Evolutionary conservation across 1,140 invertebrate species (phyloP).

Genomic region (Diabrotica undecimpunctata): DNA sequence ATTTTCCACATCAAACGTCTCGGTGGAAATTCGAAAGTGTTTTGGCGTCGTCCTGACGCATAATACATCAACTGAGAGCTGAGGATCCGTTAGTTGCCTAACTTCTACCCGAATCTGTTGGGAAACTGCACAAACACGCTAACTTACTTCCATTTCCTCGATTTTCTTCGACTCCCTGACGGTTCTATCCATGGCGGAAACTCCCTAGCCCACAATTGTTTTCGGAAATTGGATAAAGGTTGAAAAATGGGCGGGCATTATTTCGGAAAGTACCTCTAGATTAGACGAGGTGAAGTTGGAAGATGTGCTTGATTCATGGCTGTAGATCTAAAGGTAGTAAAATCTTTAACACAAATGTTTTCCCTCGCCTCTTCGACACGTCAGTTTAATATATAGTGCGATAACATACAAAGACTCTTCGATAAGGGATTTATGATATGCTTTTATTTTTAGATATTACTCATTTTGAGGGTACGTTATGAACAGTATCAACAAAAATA

Average conservation of each 20-base stretch:
- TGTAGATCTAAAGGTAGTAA: too few relatives aligned
- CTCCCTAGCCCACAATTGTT: constrained; percentile 34
- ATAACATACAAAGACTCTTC: too few relatives aligned
- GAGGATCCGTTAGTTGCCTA: constrained; percentile 12
- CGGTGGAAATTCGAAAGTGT: constrained; percentile 21
- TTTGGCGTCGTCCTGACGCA: constrained; percentile 29
- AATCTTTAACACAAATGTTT: too few relatives aligned
- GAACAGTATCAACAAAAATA: too few relatives aligned
- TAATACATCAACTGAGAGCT: constrained; percentile 24
- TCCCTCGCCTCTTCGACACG: too few relatives aligned
- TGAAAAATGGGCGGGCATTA: constrained; percentile 35
- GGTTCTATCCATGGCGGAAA: constrained; percentile 24
- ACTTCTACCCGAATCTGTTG: constrained; percentile 8
- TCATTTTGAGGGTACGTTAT: too few relatives aligned
- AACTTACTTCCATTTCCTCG: constrained; percentile 31
- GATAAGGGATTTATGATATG: too few relatives aligned
- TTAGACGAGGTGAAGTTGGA: constrained; percentile 6
- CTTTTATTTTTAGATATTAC: too few relatives aligned
- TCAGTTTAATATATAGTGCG: too few relatives aligned
- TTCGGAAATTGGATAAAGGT: constrained; percentile 43
- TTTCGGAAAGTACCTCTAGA: constrained; percentile 11
- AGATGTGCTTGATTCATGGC: not conserved
- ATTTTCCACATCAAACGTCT: constrained; percentile 2
- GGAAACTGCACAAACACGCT: constrained; percentile 27
- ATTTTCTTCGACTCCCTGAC: constrained; percentile 29